phyloP scores from a whole-genome alignment of 2,888 invertebrate species.

The Pyrgus malvae region DNA sequence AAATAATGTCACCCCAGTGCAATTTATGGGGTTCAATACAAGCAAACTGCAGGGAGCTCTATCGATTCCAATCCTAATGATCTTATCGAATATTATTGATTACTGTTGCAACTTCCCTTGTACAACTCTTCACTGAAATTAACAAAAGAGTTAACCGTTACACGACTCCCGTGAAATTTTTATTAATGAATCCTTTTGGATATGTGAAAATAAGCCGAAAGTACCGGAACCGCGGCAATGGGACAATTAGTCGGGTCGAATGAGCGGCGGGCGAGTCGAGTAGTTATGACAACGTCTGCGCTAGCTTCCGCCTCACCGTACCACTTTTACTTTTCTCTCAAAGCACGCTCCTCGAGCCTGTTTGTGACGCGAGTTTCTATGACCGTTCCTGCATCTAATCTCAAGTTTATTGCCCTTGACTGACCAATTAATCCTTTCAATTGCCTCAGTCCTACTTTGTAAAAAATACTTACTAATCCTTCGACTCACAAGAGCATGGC shows the following conservation, averaged over 20 bases:
- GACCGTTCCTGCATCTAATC: background rate
- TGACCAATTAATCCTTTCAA: no score
- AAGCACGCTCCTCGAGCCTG: constrained; percentile 38
- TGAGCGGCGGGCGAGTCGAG: constrained; percentile 20
- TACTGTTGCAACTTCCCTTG: constrained; percentile 34
- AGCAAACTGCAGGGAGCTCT: constrained; percentile 54
- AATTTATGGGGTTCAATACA: constrained; percentile 49
- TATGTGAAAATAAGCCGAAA: constrained; percentile 3
- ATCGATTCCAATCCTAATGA: constrained; percentile 69
- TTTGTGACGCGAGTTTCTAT: background rate
- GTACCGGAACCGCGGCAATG: constrained; percentile 10
- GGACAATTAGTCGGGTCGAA: constrained; percentile 19
- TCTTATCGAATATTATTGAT: constrained; percentile 61
- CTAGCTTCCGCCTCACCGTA: constrained; percentile 50
- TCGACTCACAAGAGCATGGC: background rate
- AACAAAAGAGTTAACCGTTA: constrained; percentile 65
- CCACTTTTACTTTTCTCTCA: constrained; percentile 77
- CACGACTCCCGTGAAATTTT: constrained; percentile 33
- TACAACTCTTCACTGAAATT: constrained; percentile 24
- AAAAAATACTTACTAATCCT: background rate
- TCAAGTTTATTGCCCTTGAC: background rate
- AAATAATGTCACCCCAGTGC: constrained; percentile 46
- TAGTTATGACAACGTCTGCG: constrained; percentile 33
- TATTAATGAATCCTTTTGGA: constrained; percentile 18
- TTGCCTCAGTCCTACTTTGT: no score